Conservation (phyloP, 2,888 invertebrate species). For the Liodrosophila aerea region DNA sequence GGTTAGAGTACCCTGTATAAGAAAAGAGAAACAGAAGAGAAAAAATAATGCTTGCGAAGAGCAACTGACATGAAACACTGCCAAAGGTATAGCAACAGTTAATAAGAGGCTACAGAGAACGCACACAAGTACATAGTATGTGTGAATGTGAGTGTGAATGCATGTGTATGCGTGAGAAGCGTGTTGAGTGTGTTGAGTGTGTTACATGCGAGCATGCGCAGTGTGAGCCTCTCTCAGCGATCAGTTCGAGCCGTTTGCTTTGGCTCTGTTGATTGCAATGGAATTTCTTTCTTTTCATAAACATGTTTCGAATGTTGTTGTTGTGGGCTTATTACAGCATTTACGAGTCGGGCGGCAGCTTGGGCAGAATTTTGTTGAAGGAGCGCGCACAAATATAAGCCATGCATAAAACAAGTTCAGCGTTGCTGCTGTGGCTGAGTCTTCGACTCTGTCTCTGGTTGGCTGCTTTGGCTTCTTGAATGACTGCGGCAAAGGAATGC, state of each 20-base stretch:
- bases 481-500: constrained; percentile 73
- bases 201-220: constrained; percentile 64
- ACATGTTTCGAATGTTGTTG: constrained; percentile 64
- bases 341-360: constrained; percentile 58
- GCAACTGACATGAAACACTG: constrained; percentile 2
- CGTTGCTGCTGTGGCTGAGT: constrained; percentile 20
- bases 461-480: constrained; percentile 66
- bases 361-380: constrained; percentile 51
- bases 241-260: constrained; percentile 30
- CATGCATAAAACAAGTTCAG: constrained; percentile 71
- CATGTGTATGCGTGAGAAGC: constrained; percentile 6
- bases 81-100: constrained; percentile 10
- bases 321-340: constrained; percentile 72
- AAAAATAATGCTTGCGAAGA: constrained; percentile 9
- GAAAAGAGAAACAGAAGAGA: constrained; percentile 2
- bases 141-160: not conserved
- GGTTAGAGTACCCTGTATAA: constrained; percentile 46
- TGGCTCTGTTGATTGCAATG: constrained; percentile 72
- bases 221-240: constrained; percentile 49
- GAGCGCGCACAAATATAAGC: constrained; percentile 53
- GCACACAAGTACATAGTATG: no score
- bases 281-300: constrained; percentile 79
- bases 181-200: constrained; percentile 32
- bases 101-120: constrained; percentile 38
- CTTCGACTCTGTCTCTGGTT: constrained; percentile 23